Evolutionary conservation across 2,113 vertebrate species (phyloP), one percentile per base, ranked within the genome.

Genomic region (Proteles cristata): DNA sequence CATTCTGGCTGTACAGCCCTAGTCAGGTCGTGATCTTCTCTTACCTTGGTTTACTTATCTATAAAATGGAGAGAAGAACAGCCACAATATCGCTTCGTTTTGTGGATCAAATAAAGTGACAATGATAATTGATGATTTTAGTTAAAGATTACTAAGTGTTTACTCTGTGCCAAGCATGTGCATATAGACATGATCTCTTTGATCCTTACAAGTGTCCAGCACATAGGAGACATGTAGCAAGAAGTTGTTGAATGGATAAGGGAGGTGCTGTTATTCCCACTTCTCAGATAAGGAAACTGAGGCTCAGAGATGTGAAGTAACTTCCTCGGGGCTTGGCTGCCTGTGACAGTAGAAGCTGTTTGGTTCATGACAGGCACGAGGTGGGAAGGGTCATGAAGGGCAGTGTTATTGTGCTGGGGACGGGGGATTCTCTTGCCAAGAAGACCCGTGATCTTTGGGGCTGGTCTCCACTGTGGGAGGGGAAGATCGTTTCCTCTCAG

Each of bases 261-360:
- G 3, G 65, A 83, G 35, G 19, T 63, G 39, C 45, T 69, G 19
- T 90, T 68, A 25, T 55, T 89, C 0, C 11, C 21, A 68, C 45
- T 93, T 96, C 45, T 79, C 48, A 73, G 23, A 25, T 48, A 35
- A 97, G 39, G 23, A 93, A 93, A 82, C 15, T 28, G 68, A 95
- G 33, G 39, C n/a, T 88, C 16, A 55, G 48, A 93, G 79, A 86
- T 82, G 48, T 69, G 55, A 76, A 14, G 7, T 53, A 33, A 35
- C 21, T 80, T 90, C 23, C 14, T 43, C n/a, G 43, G 33, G 48
- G 25, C 31, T 94, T 77, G 48, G 43, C 8, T 88, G 19, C 76
- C 53, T 69, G 33, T 63, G 31, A 26, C 10, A 17, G 39, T 71
- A 31, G 61, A 58, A 31, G 50, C 61, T 68, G 0, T 31, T 63